Evolutionary conservation across 2,888 invertebrate species (phyloP).

Genomic region (Diadromus collaris): DNA sequence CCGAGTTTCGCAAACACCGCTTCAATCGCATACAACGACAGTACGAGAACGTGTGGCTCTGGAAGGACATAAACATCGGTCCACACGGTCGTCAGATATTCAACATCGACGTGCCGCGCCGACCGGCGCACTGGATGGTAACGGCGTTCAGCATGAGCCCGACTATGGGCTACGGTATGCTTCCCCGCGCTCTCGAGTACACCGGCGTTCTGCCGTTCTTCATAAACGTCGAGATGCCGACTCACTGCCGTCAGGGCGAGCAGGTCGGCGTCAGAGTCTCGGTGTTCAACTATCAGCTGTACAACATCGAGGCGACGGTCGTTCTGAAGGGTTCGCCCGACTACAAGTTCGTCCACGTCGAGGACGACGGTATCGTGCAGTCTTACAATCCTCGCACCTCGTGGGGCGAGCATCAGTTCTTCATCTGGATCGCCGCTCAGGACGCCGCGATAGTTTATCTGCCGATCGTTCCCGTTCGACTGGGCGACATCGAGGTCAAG

Average conservation of each 20-base stretch:
- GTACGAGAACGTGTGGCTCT: conserved; percentile 97
- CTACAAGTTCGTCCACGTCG: conserved; percentile 96
- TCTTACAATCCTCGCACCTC: conserved; percentile 96
- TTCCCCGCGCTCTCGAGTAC: conserved; percentile 91
- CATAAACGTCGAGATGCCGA: conserved; percentile 96
- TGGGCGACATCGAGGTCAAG: conserved; percentile 89
- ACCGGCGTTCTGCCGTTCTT: conserved; percentile 96
- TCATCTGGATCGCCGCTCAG: conserved; percentile 91
- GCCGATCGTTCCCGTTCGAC: conserved; percentile 92
- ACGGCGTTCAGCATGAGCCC: conserved; percentile 96
- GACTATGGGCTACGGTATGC: conserved; percentile 92
- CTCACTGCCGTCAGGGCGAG: conserved; percentile 92
- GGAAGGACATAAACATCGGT: conserved; percentile 96
- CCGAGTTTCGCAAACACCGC: conserved; percentile 89
- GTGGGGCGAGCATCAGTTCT: conserved; percentile 97
- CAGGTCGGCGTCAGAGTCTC: conserved; percentile 96
- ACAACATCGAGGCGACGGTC: conserved; percentile 92
- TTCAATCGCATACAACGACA: conserved; percentile 94
- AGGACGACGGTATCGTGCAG: conserved; percentile 90
- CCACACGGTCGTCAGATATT: conserved; percentile 95
- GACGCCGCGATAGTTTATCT: conserved; percentile 92
- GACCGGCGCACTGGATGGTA: conserved; percentile 96
- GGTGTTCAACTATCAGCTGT: conserved; percentile 96
- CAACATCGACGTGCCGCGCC: conserved; percentile 90
- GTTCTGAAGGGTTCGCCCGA: conserved; percentile 92